Percentiles rank a stretch among this genome's conserved stretches.
These are phyloP conservation scores for Tanaodytes sp. DNA, from an alignment of 2,888 invertebrate species.

Conservation along the genomic window DNA sequence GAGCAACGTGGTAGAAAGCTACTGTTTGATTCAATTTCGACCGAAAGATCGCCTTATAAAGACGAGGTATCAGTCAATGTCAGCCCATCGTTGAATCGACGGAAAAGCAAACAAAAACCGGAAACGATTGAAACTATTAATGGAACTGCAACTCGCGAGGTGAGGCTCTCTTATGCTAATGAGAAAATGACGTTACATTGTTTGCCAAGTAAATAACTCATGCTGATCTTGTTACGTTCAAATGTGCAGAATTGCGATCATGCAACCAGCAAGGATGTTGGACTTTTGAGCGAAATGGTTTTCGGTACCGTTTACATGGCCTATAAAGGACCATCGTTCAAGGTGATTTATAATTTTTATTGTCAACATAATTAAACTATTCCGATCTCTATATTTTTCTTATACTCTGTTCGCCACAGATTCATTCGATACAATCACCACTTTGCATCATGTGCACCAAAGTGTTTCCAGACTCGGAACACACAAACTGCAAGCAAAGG, in stretches of 20 bases:
- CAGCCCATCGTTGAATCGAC: conserved; percentile 30
- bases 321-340: conserved; percentile 88
- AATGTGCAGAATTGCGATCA: conserved; percentile 72
- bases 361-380: too few relatives aligned
- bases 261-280: conserved; percentile 76
- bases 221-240: too few relatives aligned
- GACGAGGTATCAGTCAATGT: conserved; percentile 45
- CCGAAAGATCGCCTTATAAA: conserved; percentile 75
- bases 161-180: too few relatives aligned
- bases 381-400: background rate
- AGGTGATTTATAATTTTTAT: conserved; percentile 78
- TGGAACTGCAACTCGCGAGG: conserved; percentile 78
- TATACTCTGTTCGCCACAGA: too few relatives aligned
- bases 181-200: too few relatives aligned
- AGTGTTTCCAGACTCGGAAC: conserved; percentile 69
- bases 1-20: conserved; percentile 86
- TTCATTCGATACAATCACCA: conserved; percentile 74
- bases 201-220: too few relatives aligned
- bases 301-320: conserved; percentile 94
- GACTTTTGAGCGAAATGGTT: conserved; percentile 90
- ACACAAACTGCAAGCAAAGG: conserved; percentile 62
- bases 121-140: conserved; percentile 76
- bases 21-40: conserved; percentile 86
- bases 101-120: conserved; percentile 34
- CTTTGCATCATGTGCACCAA: conserved; percentile 72